Percentiles rank a stretch among this genome's conserved stretches.
Evolutionary conservation across 2,797 vertebrate genomes (phyloP).

Genomic region (Coregonus sp.): DNA sequence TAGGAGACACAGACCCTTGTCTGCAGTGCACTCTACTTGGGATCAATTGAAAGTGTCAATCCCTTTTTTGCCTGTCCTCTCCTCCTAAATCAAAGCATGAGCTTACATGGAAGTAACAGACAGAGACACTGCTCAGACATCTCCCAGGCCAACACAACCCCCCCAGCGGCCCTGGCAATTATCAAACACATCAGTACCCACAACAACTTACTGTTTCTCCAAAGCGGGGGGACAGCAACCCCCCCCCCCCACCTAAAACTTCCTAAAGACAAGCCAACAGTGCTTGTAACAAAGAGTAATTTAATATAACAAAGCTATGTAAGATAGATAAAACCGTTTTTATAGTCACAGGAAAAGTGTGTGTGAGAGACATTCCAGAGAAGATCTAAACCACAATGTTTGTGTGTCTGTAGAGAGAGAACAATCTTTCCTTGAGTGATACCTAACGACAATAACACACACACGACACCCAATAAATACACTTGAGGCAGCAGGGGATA

Average conservation of each 20-base stretch:
- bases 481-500: too few relatives aligned
- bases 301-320: too few relatives aligned
- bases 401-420: too few relatives aligned
- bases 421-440: too few relatives aligned
- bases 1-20: constrained; percentile 12
- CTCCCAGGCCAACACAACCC: constrained; percentile 45
- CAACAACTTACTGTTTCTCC: constrained; percentile 81
- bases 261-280: not conserved
- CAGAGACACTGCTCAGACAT: constrained; percentile 48
- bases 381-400: too few relatives aligned
- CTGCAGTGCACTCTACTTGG: constrained; percentile 33
- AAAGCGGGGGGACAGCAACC: not conserved
- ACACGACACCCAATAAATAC: too few relatives aligned
- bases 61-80: constrained; percentile 31
- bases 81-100: constrained; percentile 26
- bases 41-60: constrained; percentile 36
- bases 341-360: not conserved
- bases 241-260: too few relatives aligned
- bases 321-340: too few relatives aligned
- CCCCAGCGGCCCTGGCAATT: constrained; percentile 60
- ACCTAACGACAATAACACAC: too few relatives aligned
- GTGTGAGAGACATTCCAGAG: too few relatives aligned
- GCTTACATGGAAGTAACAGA: constrained; percentile 15
- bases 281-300: not conserved
- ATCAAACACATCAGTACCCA: constrained; percentile 74